phyloP scores from a whole-genome alignment of 2,888 invertebrate genomes.

The Linnaemya tessellans region DNA sequence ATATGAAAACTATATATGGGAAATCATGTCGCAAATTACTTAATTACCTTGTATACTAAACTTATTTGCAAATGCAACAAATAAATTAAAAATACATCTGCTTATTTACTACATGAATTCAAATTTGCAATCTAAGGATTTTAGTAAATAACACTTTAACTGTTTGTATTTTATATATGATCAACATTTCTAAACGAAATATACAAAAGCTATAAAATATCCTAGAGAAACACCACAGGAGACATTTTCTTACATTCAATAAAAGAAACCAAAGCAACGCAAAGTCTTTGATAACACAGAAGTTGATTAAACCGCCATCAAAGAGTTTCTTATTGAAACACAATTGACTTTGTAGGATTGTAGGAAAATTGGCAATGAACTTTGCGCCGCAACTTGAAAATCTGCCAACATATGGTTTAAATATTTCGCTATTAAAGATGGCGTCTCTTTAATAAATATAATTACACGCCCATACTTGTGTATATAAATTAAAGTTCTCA shows the following conservation, averaged over 20 bases:
- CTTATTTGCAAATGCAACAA: not conserved
- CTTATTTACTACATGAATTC: not conserved
- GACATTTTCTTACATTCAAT: not conserved
- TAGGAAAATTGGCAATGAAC: conserved; percentile 3
- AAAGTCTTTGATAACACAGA: not conserved
- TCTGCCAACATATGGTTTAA: not conserved
- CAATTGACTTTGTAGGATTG: not conserved
- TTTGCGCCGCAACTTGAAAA: conserved; percentile 7
- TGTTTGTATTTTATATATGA: not conserved
- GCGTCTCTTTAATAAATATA: not conserved
- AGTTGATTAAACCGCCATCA: not conserved
- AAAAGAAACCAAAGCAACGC: not conserved
- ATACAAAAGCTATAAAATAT: not conserved
- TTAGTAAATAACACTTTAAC: not conserved
- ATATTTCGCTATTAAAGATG: not conserved
- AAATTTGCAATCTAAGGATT: not conserved
- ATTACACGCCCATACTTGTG: not conserved
- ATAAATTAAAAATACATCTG: not conserved
- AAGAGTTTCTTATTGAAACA: not conserved
- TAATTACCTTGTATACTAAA: not conserved
- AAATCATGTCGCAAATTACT: too few relatives aligned
- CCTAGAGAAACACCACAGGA: not conserved
- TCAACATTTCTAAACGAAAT: not conserved
- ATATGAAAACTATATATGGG: too few relatives aligned
- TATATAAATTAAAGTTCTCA: not conserved